Evolutionary conservation across 2,797 vertebrate genomes (phyloP).

Genomic region (Pachyuromys duprasi): DNA sequence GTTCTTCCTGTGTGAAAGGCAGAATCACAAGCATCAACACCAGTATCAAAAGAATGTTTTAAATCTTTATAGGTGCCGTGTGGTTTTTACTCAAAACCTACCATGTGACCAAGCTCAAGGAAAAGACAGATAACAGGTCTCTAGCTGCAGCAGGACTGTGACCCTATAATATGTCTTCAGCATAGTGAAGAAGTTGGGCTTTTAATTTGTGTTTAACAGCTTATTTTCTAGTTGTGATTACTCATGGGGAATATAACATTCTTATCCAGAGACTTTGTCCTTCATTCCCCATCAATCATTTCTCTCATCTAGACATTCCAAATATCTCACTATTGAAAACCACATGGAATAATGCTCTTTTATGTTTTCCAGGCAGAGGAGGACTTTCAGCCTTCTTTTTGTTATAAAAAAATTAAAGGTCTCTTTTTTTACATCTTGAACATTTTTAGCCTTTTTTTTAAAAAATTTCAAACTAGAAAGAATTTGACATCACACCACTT

Average conservation of each 20-base stretch:
- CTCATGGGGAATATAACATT: not conserved
- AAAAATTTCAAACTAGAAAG: not conserved
- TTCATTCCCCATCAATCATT: not conserved
- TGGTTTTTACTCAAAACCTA: not conserved
- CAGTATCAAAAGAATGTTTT: not conserved
- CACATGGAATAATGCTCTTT: not conserved
- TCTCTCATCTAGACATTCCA: not conserved
- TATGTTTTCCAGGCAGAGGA: not conserved
- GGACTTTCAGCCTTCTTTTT: not conserved
- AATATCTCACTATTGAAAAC: slow-evolving; percentile 24
- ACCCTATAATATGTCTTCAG: not conserved
- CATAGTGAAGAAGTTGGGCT: not conserved
- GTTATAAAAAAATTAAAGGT: not conserved
- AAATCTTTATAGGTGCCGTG: not conserved
- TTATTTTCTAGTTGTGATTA: not conserved
- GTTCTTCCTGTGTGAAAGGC: not conserved
- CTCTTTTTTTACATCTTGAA: slow-evolving; percentile 8
- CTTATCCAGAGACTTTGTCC: not conserved
- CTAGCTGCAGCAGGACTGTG: not conserved
- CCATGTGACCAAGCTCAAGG: not conserved
- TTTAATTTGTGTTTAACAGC: not conserved
- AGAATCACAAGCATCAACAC: not conserved
- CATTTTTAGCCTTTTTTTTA: not conserved
- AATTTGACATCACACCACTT: slow-evolving; percentile 15
- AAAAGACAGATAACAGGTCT: not conserved